Percentiles rank a stretch among this genome's conserved stretches.
Evolutionary conservation across 2,797 vertebrate genomes (phyloP).

Genomic region (Sebastes taczanowskii): DNA sequence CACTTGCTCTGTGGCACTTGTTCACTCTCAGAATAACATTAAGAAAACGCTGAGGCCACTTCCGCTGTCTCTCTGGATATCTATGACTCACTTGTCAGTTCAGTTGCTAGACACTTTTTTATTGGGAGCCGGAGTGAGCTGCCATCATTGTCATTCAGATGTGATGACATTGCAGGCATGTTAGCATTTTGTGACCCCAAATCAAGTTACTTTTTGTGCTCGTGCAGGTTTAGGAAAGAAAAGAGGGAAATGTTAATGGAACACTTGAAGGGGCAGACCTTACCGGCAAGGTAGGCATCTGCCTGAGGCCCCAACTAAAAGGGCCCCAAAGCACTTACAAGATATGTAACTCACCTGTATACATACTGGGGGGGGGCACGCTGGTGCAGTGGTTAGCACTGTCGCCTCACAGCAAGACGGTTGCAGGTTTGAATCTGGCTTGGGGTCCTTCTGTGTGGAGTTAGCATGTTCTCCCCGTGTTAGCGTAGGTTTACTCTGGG

Average conservation of each 20-base stretch:
- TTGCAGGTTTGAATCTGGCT: too few species aligned
- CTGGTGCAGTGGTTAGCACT: too few species aligned
- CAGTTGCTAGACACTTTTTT: not conserved
- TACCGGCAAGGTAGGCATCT: too few species aligned
- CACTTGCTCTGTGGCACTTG: constrained; percentile 11
- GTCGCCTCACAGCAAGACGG: too few species aligned
- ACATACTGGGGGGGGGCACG: too few species aligned
- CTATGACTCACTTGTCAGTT: constrained; percentile 16
- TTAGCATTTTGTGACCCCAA: not conserved
- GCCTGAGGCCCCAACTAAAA: too few species aligned
- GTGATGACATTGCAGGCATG: constrained; percentile 8
- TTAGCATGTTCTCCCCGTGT: too few species aligned
- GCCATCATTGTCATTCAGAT: not conserved
- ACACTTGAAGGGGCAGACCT: not conserved
- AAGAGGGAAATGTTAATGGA: not conserved
- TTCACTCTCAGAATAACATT: constrained; percentile 10
- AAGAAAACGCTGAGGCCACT: not conserved
- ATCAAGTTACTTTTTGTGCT: not conserved
- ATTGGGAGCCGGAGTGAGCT: not conserved
- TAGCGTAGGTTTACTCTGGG: too few species aligned
- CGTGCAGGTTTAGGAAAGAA: not conserved
- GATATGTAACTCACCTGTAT: too few species aligned
- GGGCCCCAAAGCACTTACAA: too few species aligned
- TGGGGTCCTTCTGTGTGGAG: too few species aligned
- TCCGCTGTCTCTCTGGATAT: not conserved